These are phyloP conservation scores for Eubasilissa regina DNA, from an alignment of 1,140 invertebrate species.

Conservation along the genomic window DNA sequence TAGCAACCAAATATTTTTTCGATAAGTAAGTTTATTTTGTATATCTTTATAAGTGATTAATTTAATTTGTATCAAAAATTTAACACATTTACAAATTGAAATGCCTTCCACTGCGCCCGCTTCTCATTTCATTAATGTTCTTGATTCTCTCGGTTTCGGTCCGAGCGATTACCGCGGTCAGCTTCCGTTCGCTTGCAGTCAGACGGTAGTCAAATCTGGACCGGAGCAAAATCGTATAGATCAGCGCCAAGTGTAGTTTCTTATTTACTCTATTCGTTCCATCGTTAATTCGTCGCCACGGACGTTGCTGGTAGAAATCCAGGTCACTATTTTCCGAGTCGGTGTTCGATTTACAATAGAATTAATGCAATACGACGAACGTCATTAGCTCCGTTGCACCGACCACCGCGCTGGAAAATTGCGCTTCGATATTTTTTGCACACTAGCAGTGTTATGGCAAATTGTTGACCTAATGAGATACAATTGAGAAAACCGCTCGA, in stretches of 20 bases:
- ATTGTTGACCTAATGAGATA: neutral
- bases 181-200: neutral
- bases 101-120: no score
- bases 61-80: no score
- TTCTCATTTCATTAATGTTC: no score
- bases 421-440: neutral
- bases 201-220: neutral
- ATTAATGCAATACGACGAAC: neutral
- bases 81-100: no score
- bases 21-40: no score
- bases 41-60: no score
- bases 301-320: neutral
- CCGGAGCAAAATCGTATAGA: neutral
- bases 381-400: slow-evolving; percentile 5
- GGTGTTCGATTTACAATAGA: slow-evolving; percentile 13
- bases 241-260: neutral
- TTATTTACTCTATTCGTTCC: neutral
- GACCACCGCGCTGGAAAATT: slow-evolving; percentile 4
- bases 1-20: no score
- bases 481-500: neutral
- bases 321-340: slow-evolving; percentile 8
- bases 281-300: slow-evolving; percentile 5
- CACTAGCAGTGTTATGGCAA: neutral
- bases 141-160: no score
- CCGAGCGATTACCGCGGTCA: neutral